phyloP scores from a whole-genome alignment of 2,888 invertebrate species.

The Rhogogaster chlorosoma region DNA sequence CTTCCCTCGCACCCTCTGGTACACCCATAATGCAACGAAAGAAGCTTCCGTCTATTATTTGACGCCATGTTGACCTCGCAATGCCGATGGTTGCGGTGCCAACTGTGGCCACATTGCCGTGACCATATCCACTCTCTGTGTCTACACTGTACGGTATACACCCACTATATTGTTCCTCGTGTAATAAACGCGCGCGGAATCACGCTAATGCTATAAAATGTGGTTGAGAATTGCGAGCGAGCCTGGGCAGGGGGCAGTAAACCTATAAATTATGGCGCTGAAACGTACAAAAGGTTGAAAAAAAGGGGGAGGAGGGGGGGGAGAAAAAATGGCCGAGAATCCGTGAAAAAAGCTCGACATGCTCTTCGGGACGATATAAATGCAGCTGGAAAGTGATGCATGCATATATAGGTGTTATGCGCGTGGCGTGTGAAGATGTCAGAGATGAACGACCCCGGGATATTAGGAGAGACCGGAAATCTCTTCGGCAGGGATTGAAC shows the following conservation, averaged over 20 bases:
- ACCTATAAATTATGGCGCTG: slow-evolving; percentile 24
- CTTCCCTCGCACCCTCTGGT: neutral
- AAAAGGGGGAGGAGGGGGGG: neutral
- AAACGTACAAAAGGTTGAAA: slow-evolving; percentile 15
- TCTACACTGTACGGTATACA: slow-evolving; percentile 13
- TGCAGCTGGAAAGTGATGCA: neutral
- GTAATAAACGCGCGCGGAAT: slow-evolving; percentile 23
- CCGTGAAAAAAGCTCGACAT: neutral
- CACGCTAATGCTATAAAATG: slow-evolving; percentile 36
- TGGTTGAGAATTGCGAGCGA: neutral
- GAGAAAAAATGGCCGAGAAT: neutral
- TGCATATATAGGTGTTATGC: neutral
- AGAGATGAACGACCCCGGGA: neutral
- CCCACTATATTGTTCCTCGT: slow-evolving; percentile 35
- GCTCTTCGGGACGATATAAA: neutral
- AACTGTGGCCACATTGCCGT: slow-evolving; percentile 45
- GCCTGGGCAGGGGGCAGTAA: neutral
- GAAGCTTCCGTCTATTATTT: slow-evolving; percentile 47
- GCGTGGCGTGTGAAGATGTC: neutral
- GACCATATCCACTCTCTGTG: slow-evolving; percentile 39
- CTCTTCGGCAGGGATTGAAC: neutral
- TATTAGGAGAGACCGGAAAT: neutral
- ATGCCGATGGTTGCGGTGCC: slow-evolving; percentile 17
- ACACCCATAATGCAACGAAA: slow-evolving; percentile 3
- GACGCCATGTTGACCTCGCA: slow-evolving; percentile 44